These are phyloP conservation scores for Cheumatopsyche charites DNA, from an alignment of 1,140 invertebrate genomes.

Conservation along the genomic window DNA sequence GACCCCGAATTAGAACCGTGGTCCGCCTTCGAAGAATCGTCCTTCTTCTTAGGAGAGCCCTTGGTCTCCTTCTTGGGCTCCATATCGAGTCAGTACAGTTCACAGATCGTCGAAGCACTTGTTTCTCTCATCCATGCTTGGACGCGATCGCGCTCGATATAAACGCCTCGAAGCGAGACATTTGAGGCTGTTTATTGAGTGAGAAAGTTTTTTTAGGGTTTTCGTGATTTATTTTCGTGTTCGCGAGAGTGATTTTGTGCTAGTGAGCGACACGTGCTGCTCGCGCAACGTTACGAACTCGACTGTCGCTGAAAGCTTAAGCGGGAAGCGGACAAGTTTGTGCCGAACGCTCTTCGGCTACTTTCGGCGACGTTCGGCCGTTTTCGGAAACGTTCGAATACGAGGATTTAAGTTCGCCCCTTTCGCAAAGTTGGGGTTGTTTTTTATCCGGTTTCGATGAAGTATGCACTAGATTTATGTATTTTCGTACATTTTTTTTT, in stretches of 20 bases:
- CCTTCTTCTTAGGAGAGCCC: background rate
- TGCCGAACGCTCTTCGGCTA: background rate
- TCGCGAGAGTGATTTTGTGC: background rate
- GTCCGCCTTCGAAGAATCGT: background rate
- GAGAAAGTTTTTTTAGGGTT: background rate
- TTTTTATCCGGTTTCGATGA: background rate
- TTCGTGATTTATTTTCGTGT: background rate
- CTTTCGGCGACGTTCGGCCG: constrained; percentile 36
- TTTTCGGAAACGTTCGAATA: constrained; percentile 32
- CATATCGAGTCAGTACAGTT: constrained; percentile 2
- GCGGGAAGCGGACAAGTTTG: constrained; percentile 40
- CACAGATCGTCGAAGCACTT: constrained; percentile 30
- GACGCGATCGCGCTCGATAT: background rate
- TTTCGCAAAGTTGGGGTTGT: constrained; percentile 6
- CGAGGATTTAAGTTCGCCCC: constrained; percentile 41
- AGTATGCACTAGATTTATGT: constrained; percentile 5
- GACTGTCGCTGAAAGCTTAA: constrained; percentile 43
- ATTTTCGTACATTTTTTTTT: too few species aligned
- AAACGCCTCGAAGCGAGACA: background rate
- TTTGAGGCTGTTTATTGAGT: background rate
- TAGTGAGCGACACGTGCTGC: constrained; percentile 20
- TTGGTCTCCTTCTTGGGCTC: constrained; percentile 8
- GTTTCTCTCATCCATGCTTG: constrained; percentile 10
- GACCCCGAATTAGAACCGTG: background rate
- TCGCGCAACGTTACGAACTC: constrained; percentile 39